Evolutionary conservation across 2,888 invertebrate species (phyloP), one percentile per base, ranked within the genome.

Genomic region (Leptopilina drosophilae): DNA sequence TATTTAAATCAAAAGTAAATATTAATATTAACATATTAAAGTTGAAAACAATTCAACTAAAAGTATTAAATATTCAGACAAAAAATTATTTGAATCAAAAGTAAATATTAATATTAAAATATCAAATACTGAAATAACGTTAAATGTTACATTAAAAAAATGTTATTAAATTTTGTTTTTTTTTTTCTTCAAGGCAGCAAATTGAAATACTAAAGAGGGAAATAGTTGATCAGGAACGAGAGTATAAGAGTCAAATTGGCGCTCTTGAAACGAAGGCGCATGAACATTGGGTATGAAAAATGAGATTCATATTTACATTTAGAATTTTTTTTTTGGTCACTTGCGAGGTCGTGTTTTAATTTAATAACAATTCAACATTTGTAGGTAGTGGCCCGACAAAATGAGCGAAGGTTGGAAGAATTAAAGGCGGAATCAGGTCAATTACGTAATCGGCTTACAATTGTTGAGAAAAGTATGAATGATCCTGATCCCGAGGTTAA

Each of bases 221-320:
- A 93, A 95, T 98, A 81, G 94, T 96, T n/a, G 97, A 97, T 80
- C 97, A 97, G 91, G 96, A 97, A 90, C 95, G 94, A 82, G 93
- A 94, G 84, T 92, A 94, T 83, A 94, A 94, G 88, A 93, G 92
- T 87, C 97, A 97, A 88, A 95, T 97, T 84, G 94, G 96, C 78
- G 94, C 95, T 79, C 93, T 96, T 80, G 97, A 98, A 92, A 95
- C 96, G 87, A 96, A 97, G 84, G 95, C 96, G 15, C 97, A 98
- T 92, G 95, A 96, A 88, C 95, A 96, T 84, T 97, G 97, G 98
- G 94, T 94, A 87, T 82, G 87, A 42, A 42, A 85, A 76, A 67
- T 33, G 87, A 87, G 42, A 67, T 59, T 64, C 11, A 46, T n/a
- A 5, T 33, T 66, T 5, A 26, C n/a, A 69, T 78, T 65, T 40